Evolutionary conservation across 2,888 invertebrate genomes (phyloP).

Genomic region (Volucella inanis): DNA sequence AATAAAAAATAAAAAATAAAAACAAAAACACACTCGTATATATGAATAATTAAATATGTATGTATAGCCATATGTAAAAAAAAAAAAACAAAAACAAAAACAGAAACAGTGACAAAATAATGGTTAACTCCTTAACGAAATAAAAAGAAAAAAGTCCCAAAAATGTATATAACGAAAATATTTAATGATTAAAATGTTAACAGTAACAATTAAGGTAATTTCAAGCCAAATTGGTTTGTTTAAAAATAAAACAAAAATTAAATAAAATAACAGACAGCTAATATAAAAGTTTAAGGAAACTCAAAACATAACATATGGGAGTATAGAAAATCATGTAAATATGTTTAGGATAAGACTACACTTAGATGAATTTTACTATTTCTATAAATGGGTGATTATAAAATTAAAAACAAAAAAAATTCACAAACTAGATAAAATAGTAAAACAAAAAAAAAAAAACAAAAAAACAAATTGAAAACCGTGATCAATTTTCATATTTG

Average conservation of each 20-base stretch:
- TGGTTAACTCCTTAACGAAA: conserved; percentile 49
- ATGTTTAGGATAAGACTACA: conserved; percentile 59
- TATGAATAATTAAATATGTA: conserved; percentile 24
- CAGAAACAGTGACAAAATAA: conserved; percentile 12
- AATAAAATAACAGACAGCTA: conserved; percentile 14
- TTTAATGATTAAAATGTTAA: conserved; percentile 64
- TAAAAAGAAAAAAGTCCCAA: conserved; percentile 34
- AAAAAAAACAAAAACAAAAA: conserved; percentile 15
- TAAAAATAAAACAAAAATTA: conserved; percentile 33
- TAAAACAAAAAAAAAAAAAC: conserved; percentile 2
- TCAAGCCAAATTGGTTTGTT: conserved; percentile 68
- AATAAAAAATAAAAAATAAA: conserved; percentile 30
- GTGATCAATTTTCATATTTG: conserved; percentile 56
- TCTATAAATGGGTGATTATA: conserved; percentile 43
- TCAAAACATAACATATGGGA: not conserved
- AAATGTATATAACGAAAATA: conserved; percentile 52
- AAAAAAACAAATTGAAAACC: conserved; percentile 1
- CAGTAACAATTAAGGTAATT: conserved; percentile 65
- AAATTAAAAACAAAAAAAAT: conserved; percentile 17
- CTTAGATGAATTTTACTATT: conserved; percentile 51
- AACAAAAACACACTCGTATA: conserved; percentile 17
- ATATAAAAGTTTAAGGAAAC: conserved; percentile 1
- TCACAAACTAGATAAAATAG: not conserved
- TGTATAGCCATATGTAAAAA: conserved; percentile 52
- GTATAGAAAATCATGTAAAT: conserved; percentile 56